Percentiles rank a stretch among this genome's conserved stretches.
Evolutionary conservation across 2,888 invertebrate genomes (phyloP).

Genomic region (Candidula unifasciata): DNA sequence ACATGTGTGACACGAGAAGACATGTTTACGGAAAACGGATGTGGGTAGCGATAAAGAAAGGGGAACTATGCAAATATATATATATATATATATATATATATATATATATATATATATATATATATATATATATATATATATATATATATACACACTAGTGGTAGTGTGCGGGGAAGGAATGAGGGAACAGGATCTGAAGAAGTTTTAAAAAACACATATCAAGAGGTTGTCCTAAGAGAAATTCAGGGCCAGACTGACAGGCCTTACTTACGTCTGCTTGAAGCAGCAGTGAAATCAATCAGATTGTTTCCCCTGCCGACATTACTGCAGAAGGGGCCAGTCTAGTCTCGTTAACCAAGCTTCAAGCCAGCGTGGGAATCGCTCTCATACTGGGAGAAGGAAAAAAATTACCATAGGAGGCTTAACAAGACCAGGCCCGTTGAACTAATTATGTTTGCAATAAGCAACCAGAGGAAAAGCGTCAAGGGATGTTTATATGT

Average conservation of each 20-base stretch:
- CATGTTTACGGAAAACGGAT: no score
- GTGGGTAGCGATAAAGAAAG: no score
- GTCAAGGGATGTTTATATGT: no score
- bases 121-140: neutral
- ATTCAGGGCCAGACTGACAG: neutral
- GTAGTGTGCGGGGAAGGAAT: no score
- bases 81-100: neutral
- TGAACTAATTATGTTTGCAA: neutral
- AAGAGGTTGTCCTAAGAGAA: no score
- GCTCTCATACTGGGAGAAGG: conserved; percentile 1
- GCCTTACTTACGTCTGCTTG: neutral
- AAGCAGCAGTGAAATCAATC: neutral
- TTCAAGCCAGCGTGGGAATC: conserved; percentile 9
- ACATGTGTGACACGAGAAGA: no score
- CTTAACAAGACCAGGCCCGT: neutral
- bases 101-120: neutral
- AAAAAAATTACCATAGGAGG: no score
- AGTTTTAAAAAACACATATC: no score
- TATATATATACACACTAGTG: no score
- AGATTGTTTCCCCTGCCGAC: no score
- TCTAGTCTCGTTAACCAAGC: neutral
- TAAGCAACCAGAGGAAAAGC: neutral
- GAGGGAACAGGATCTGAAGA: neutral
- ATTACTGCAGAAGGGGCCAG: neutral
- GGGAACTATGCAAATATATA: no score